Percentiles rank a stretch among this genome's conserved stretches.
phyloP scores from a whole-genome alignment of 1,140 invertebrate species.

The Apis cerana region DNA sequence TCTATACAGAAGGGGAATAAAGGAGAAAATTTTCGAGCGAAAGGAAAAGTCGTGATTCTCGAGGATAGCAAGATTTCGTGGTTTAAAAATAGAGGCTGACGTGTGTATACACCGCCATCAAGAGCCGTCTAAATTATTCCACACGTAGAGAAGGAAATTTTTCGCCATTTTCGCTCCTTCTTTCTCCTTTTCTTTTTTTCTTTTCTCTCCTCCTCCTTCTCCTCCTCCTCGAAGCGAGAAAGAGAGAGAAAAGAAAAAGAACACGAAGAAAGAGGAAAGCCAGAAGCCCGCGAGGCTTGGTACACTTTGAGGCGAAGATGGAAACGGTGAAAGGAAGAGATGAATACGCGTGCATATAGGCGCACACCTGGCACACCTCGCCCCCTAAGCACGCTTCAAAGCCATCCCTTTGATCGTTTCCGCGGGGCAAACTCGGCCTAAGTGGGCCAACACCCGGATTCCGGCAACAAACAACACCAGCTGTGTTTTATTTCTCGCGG shows the following conservation, averaged over 20 bases:
- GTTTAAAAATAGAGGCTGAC: constrained; percentile 1
- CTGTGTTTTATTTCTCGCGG: constrained; percentile 23
- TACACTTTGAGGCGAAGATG: constrained; percentile 26
- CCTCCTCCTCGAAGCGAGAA: not conserved
- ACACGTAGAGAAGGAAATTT: not conserved
- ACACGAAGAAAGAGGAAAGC: not conserved
- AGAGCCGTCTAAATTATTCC: constrained; percentile 26
- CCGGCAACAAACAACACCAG: constrained; percentile 26
- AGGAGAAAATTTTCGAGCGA: too few relatives aligned
- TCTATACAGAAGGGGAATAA: not conserved
- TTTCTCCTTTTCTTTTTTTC: not conserved
- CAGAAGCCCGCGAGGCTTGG: constrained; percentile 6
- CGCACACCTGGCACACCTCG: not conserved
- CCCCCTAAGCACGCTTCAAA: constrained; percentile 23
- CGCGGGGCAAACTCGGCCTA: constrained; percentile 42
- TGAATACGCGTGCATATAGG: constrained; percentile 26
- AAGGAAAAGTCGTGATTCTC: not conserved
- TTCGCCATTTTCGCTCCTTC: not conserved
- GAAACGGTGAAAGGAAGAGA: constrained; percentile 36
- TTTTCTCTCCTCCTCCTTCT: too few relatives aligned
- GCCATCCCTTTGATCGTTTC: constrained; percentile 41
- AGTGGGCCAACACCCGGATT: constrained; percentile 45
- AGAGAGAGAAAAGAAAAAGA: not conserved
- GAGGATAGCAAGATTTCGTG: not conserved
- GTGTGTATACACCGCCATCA: not conserved